A percentile compares a stretch with the other conserved stretches of the same genome.
Conservation (phyloP, 2,888 invertebrate species). For the Nysson spinosus region DNA sequence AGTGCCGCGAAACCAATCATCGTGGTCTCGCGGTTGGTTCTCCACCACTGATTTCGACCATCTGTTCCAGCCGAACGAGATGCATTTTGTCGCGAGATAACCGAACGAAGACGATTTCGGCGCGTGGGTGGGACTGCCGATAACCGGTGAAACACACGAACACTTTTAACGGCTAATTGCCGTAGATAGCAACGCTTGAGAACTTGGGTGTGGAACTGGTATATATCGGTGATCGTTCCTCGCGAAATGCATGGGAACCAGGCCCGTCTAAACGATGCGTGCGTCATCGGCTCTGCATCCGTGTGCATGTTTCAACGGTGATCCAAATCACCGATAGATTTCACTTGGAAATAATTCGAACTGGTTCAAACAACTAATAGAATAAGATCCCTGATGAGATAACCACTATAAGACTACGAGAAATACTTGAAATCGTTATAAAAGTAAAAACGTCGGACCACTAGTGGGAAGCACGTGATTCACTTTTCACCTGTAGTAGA, state of each 20-base stretch:
- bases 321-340: slow-evolving; percentile 17
- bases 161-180: slow-evolving; percentile 70
- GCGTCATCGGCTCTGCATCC: slow-evolving; percentile 49
- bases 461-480: too few species aligned
- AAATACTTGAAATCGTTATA: too few species aligned
- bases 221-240: slow-evolving; percentile 56
- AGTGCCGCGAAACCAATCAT: slow-evolving; percentile 28
- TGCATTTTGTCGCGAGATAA: slow-evolving; percentile 74
- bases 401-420: too few species aligned
- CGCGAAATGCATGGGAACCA: slow-evolving; percentile 73
- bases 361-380: too few species aligned
- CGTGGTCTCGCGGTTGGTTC: slow-evolving; percentile 16
- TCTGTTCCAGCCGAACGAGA: slow-evolving; percentile 67
- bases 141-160: slow-evolving; percentile 64
- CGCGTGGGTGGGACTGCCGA: slow-evolving; percentile 66
- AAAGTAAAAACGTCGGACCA: too few species aligned
- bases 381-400: too few species aligned
- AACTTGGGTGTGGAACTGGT: slow-evolving; percentile 48
- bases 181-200: slow-evolving; percentile 55
- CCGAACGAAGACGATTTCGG: slow-evolving; percentile 46
- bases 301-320: slow-evolving; percentile 35
- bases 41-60: slow-evolving; percentile 54
- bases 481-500: too few species aligned
- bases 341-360: too few species aligned
- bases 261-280: slow-evolving; percentile 56